Percentiles rank a stretch among this genome's conserved stretches.
These are phyloP conservation scores for Axis porcinus DNA, from an alignment of 2,113 vertebrate species.

Conservation along the genomic window DNA sequence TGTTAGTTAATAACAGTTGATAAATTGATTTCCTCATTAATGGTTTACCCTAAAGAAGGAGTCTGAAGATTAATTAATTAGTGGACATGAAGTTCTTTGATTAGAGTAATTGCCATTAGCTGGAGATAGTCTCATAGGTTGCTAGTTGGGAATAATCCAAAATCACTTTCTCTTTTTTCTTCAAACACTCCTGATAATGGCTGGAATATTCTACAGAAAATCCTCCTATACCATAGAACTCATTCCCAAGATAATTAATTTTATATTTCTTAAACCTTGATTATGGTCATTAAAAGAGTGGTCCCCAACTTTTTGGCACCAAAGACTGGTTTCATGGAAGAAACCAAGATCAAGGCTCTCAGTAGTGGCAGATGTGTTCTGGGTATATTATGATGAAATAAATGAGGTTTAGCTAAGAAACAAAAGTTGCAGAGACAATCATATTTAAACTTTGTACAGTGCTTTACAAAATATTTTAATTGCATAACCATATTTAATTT, in stretches of 20 bases:
- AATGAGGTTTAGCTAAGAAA: background rate
- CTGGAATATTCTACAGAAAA: background rate
- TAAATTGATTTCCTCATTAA: slow-evolving; percentile 43
- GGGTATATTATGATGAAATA: background rate
- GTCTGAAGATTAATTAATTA: slow-evolving; percentile 59
- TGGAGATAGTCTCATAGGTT: background rate
- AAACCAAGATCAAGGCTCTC: background rate
- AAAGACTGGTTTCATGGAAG: background rate
- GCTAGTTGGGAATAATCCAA: slow-evolving; percentile 49
- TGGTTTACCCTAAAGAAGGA: background rate
- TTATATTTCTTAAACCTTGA: background rate
- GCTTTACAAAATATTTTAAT: background rate
- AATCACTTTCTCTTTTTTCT: background rate
- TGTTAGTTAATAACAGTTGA: background rate
- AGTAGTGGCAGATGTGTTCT: background rate
- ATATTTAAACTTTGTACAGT: background rate
- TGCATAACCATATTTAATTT: background rate
- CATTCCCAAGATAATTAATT: slow-evolving; percentile 12
- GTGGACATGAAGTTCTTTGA: slow-evolving; percentile 31
- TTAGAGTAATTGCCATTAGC: slow-evolving; percentile 49
- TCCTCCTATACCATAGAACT: background rate
- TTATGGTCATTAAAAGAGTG: background rate
- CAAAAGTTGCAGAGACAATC: background rate
- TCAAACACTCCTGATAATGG: slow-evolving; percentile 11
- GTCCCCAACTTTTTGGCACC: background rate